These are phyloP conservation scores for Ornithorhynchus anatinus DNA, from an alignment of 2,113 vertebrate species.

Conservation along the genomic window DNA sequence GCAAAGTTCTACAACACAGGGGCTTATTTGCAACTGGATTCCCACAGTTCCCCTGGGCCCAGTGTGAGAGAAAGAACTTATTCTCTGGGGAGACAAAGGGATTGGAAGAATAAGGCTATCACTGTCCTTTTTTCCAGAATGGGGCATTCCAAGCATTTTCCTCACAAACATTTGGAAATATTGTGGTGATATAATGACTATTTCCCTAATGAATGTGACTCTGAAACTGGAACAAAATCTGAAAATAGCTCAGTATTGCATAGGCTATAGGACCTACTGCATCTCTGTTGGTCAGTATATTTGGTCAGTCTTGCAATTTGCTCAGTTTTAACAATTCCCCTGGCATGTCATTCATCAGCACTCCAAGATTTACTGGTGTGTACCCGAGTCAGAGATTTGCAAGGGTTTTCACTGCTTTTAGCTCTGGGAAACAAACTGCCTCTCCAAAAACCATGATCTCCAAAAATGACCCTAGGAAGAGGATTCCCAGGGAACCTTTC, in stretches of 20 bases:
- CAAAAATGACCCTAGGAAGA: no score
- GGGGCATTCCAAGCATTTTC: conserved; percentile 36
- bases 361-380: no score
- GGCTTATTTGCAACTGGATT: conserved; percentile 4
- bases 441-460: no score
- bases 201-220: conserved; percentile 20
- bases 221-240: not conserved
- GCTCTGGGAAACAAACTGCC: no score
- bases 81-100: conserved; percentile 13
- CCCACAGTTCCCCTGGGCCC: not conserved
- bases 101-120: conserved; percentile 26
- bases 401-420: no score
- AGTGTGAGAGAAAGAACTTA: conserved; percentile 12
- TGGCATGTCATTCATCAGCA: no score
- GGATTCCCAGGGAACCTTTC: no score
- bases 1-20: not conserved
- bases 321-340: no score
- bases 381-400: no score
- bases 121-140: conserved; percentile 41
- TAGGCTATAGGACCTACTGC: not conserved
- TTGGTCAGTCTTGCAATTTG: no score
- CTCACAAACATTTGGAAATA: conserved; percentile 35
- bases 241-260: not conserved
- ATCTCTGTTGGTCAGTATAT: no score
- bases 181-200: not conserved